These are phyloP conservation scores for Phaethornis superciliosus DNA, from an alignment of 2,113 vertebrate species.

Conservation along the genomic window DNA sequence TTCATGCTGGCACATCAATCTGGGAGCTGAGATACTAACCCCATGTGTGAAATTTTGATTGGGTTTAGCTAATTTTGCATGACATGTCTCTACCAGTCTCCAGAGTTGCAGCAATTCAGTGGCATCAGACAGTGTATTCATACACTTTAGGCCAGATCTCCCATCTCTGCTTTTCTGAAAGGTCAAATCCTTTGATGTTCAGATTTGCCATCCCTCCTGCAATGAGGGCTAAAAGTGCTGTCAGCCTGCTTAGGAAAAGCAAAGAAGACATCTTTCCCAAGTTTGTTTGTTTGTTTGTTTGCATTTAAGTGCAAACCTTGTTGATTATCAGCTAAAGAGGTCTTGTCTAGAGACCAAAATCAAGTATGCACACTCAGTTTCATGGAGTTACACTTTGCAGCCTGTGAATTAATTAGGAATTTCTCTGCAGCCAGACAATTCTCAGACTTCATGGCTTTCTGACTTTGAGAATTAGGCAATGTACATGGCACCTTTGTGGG, in stretches of 20 bases:
- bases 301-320: not conserved
- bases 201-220: not conserved
- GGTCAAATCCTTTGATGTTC: slow-evolving; percentile 32
- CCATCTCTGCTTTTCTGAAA: not conserved
- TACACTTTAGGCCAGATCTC: not conserved
- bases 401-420: slow-evolving; percentile 49
- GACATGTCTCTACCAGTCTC: not conserved
- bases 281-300: not conserved
- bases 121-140: not conserved
- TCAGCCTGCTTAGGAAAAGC: not conserved
- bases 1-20: not conserved
- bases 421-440: not conserved
- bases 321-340: not conserved
- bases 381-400: not conserved
- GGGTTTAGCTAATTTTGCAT: not conserved
- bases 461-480: not conserved
- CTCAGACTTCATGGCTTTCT: not conserved
- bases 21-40: not conserved
- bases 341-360: not conserved
- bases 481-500: not conserved
- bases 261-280: not conserved
- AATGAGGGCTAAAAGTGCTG: not conserved
- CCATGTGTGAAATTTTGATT: slow-evolving; percentile 14
- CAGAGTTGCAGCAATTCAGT: not conserved
- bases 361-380: not conserved